phyloP scores from a whole-genome alignment of 2,888 invertebrate genomes.

The Melipona bicolor region DNA sequence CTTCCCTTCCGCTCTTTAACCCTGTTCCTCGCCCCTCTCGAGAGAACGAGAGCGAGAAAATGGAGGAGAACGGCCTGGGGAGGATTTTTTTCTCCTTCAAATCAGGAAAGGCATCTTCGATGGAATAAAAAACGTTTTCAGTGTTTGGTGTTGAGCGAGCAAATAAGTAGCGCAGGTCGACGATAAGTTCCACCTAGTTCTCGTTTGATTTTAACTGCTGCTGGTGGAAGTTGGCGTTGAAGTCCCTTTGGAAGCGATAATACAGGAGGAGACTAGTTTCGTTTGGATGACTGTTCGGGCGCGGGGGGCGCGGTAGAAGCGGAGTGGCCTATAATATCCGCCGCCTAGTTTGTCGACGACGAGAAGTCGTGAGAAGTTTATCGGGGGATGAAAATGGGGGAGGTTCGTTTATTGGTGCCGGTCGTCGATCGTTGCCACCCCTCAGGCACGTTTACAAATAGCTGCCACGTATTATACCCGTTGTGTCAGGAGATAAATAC shows the following conservation, averaged over 20 bases:
- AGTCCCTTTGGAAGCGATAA: not conserved
- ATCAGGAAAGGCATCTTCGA: no score
- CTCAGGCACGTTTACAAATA: not conserved
- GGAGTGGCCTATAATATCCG: not conserved
- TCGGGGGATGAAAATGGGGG: not conserved
- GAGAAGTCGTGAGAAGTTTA: slow-evolving; percentile 1
- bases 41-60: not conserved
- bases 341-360: not conserved
- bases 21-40: not conserved
- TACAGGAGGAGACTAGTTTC: not conserved
- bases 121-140: no score
- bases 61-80: not conserved
- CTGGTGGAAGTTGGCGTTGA: no score
- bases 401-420: not conserved
- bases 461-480: slow-evolving; percentile 23
- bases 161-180: not conserved
- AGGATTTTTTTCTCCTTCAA: no score
- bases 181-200: slow-evolving; percentile 5
- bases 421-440: slow-evolving; percentile 12
- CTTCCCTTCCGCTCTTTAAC: slow-evolving; percentile 41
- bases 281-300: not conserved
- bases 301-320: not conserved
- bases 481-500: not conserved
- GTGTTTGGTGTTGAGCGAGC: no score
- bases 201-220: not conserved